Base-by-base conservation (phyloP, 2,888 invertebrate genomes). In the Eupeodes luniger region DNA sequence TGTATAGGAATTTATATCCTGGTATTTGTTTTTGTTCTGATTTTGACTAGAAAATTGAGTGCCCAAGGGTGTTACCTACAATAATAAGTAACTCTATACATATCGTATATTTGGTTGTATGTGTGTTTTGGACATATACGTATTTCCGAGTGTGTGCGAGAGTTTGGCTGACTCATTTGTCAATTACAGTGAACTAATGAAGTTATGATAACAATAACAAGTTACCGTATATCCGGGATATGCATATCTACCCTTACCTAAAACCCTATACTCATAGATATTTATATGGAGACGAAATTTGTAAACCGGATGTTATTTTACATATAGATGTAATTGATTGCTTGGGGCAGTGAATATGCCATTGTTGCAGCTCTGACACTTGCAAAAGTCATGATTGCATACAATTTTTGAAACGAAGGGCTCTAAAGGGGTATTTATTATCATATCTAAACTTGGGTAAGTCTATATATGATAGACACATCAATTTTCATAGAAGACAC, bases 181-280 rank as follows among this genome's bases (percentile, higher is more conserved):
- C 88, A 84, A 88, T 85, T 88, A 85, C 88, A 88, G 81, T 69
- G 57, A 88, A 88, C 85, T 85, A 85, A 88, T 88, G 85, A 88
- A 88, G 85, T 88, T 88, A 88, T 88, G 85, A 79, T 74, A 88
- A 88, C 81, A 88, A 88, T 85, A 85, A 70, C 81, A 85, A 74
- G 74, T 78, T 69, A 77, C 67, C 69, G 62, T 16, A 55, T 57
- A 47, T 36, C 70, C 67, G 16, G 5, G 47, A 53, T 59, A 61
- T 49, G 27, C 27, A 27, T 27, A 27, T 40, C 9, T 40, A 40
- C 40, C 40, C 40, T 40, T 40, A 40, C 40, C 27, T 27, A 27
- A 40, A 5, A 40, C 9, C 40, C 40, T 40, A 5, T 40, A 7
- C 6, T 9, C 40, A 40, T 9, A 40, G 40, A 40, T 40, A 40